Evolutionary conservation across 2,888 invertebrate species (phyloP), one percentile per base, ranked within the genome.

Genomic region (Rhyacophila evoluta): DNA sequence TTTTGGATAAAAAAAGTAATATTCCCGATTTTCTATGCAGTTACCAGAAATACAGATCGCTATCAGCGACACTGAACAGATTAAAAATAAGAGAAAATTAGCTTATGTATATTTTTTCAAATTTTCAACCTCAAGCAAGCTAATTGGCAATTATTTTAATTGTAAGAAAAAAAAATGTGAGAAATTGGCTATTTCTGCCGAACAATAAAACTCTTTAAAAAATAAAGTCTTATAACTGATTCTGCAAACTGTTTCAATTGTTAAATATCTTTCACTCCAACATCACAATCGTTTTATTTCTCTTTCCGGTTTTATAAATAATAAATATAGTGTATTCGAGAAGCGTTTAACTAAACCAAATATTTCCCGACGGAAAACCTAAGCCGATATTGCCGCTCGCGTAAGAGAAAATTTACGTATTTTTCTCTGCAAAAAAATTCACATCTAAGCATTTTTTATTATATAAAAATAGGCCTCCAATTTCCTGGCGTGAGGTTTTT

Each of bases 321-420:
- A 55, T 55, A 55, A 55, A 55, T 55, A 55, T 55, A 55, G 15
- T 55, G 55, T 55, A 55, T 55, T 55, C 55, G 25, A 19, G 15
- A 19, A 19, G 19, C 19, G 55, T 19, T 55, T 55, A 55, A 55
- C 55, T 55, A 55, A 55, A 55, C 55, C 55, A 55, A 55, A 55
- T 55, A 55, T 55, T 55, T 55, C 55, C 55, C 55, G 10, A 55
- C 19, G 55, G 55, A 55, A 55, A 19, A 25, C 15, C 55, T 19
- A 19, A 55, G 19, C 19, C 55, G 55, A 8, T 1, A 55, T 55
- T 1, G 55, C 12, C 55, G 19, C 19, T 10, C 55, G 55, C 19
- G 10, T 19, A 33, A 33, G 55, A 25, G 10, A 55, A 55, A 55
- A 55, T 55, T 55, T 55, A 55, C 55, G 55, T 55, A 39, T 39